Evolutionary conservation across 2,888 invertebrate species (phyloP), one percentile per base, ranked within the genome.

Genomic region (Calliphora vomitoria): DNA sequence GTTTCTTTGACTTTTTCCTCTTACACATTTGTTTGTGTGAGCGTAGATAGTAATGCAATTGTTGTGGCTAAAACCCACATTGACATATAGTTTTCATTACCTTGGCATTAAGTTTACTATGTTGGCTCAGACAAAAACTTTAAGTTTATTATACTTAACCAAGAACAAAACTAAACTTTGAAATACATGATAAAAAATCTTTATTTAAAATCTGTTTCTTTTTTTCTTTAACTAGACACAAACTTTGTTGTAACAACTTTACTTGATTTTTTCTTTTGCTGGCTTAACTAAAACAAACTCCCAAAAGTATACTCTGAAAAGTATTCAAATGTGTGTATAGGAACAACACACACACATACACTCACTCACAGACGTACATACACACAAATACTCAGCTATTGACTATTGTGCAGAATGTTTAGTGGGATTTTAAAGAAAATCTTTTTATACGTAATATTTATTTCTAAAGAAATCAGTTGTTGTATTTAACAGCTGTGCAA

Each of bases 31-130:
- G 47, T 47, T 47, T 50, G 0, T n/a, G 13, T 11, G 4, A 15
- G 4, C 15, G 4, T 50, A 50, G 3, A 15, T 50, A 50, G 3
- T n/a, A 13, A 15, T 15, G 13, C 1, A 47, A 25, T 25, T 15
- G 4, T 41, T 41, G 4, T 60, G 1, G 25, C 6, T 31, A 31
- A 60, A 53, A 62, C 20, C 44, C n/a, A 47, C 35, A 76, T 31
- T n/a, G 76, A 50, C 35, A 20, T 35, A 5, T 50, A 50, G 62
- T 64, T 76, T 76, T 62, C 75, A 62, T 76, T 76, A 38, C 64
- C 64, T 60, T 74, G 6, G 58, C 55, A n/a, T 31, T 58, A 44
- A 31, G 31, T 47, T 60, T 31, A 47, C 15, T 6, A 31, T 60
- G 31, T 31, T 44, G n/a, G 18, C n/a, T 74, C 60, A 50, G 50